These are phyloP conservation scores for Turritopsis dohrnii DNA, from an alignment of 30 jellyfish, hydroid and myxozoan species.

Conservation along the genomic window DNA sequence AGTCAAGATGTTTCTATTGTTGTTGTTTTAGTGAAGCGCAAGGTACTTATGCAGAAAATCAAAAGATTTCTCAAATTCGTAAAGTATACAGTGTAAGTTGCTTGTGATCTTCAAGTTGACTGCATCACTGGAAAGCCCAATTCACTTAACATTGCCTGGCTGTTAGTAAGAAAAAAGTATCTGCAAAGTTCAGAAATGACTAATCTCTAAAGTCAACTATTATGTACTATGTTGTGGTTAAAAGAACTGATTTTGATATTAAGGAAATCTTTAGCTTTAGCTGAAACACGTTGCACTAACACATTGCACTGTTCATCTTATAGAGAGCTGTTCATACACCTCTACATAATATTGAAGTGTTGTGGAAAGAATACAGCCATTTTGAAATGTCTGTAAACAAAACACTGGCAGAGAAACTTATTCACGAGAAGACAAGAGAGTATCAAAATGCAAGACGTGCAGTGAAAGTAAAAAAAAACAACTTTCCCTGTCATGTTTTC, in stretches of 20 bases:
- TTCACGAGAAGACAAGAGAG: slow-evolving; percentile 89
- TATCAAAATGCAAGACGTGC: slow-evolving; percentile 85
- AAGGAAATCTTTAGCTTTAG: too few relatives aligned
- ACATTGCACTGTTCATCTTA: neutral
- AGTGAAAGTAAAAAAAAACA: slow-evolving; percentile 51
- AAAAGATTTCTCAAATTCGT: slow-evolving; percentile 78
- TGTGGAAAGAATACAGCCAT: slow-evolving; percentile 91
- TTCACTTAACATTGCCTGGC: too few relatives aligned
- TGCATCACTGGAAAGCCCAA: too few relatives aligned
- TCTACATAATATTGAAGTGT: slow-evolving; percentile 78
- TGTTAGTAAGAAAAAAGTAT: too few relatives aligned
- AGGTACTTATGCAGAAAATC: slow-evolving; percentile 97
- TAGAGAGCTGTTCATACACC: slow-evolving; percentile 95
- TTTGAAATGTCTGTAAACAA: slow-evolving; percentile 92
- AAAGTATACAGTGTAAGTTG: slow-evolving; percentile 75
- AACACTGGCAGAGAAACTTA: slow-evolving; percentile 79
- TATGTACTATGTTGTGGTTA: too few relatives aligned
- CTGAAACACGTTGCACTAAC: too few relatives aligned
- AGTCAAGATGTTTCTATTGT: neutral
- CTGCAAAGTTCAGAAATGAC: too few relatives aligned
- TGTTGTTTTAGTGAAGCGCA: slow-evolving; percentile 77
- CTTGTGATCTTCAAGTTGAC: neutral
- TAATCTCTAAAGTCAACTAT: too few relatives aligned
- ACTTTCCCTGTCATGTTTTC: neutral
- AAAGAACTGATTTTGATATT: too few relatives aligned